Evolutionary conservation across 2,113 vertebrate genomes (phyloP).

Genomic region (Rhea americana): DNA sequence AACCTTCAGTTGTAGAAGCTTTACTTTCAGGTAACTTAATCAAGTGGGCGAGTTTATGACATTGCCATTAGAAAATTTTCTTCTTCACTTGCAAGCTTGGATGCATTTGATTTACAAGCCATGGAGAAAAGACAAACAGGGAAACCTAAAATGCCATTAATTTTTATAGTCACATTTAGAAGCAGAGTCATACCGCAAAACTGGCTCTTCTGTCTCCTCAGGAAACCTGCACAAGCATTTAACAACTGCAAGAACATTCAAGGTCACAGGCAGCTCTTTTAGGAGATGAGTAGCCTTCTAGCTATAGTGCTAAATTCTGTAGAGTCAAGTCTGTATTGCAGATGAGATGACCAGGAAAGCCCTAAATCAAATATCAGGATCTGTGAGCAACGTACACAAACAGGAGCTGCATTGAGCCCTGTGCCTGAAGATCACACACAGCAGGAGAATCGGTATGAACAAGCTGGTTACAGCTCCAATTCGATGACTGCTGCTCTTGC

Average conservation of each 20-base stretch:
- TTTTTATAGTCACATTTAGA: conserved; percentile 4
- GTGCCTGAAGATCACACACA: not conserved
- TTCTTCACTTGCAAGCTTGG: not conserved
- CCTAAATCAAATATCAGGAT: conserved; percentile 8
- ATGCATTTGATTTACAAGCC: not conserved
- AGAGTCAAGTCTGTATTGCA: not conserved
- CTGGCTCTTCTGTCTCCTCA: not conserved
- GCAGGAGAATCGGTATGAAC: not conserved
- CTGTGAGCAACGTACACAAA: not conserved
- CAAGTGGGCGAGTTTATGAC: not conserved
- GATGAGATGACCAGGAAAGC: not conserved
- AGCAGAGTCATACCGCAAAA: not conserved
- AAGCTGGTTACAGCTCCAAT: not conserved
- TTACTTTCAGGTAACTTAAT: not conserved
- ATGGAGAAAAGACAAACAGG: not conserved
- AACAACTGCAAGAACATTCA: conserved; percentile 23
- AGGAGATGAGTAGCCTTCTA: not conserved
- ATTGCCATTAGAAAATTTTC: not conserved
- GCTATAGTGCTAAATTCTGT: not conserved
- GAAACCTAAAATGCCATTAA: not conserved
- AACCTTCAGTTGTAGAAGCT: not conserved
- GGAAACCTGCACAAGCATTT: not conserved
- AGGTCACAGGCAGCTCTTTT: conserved; percentile 35
- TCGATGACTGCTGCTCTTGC: not conserved
- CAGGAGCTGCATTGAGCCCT: not conserved